These are phyloP conservation scores for Caenorhabditis elegans DNA, from an alignment of 1,140 invertebrate species.

Conservation along the genomic window DNA sequence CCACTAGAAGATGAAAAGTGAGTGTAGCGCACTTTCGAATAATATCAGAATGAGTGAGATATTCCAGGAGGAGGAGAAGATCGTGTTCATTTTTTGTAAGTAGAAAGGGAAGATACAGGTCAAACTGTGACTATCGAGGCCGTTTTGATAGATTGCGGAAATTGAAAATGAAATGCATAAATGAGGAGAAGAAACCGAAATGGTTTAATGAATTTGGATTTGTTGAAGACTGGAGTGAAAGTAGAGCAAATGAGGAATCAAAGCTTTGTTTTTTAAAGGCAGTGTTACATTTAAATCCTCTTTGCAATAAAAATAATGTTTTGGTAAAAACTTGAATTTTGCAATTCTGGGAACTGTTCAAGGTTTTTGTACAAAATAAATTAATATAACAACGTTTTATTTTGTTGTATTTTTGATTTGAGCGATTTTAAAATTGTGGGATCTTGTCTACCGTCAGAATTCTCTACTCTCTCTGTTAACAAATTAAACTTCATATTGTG, in stretches of 20 bases:
- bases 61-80: background rate
- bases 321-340: no score
- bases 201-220: conserved; percentile 7
- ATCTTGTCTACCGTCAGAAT: no score
- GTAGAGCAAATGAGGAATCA: background rate
- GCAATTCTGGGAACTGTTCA: no score
- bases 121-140: conserved; percentile 25
- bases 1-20: conserved; percentile 12
- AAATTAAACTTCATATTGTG: no score
- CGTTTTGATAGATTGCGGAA: conserved; percentile 14
- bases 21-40: background rate
- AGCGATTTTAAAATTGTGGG: no score
- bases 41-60: background rate
- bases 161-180: background rate
- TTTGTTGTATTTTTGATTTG: no score
- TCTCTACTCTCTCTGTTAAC: no score
- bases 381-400: no score
- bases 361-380: no score
- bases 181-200: background rate
- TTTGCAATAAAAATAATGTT: no score
- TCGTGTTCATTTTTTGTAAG: conserved; percentile 12
- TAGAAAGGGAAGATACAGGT: conserved; percentile 5
- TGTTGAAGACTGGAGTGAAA: background rate
- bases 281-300: no score
- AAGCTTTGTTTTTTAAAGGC: background rate